Conservation (phyloP, 2,888 invertebrate species). For the Netelia fuscicornis region DNA sequence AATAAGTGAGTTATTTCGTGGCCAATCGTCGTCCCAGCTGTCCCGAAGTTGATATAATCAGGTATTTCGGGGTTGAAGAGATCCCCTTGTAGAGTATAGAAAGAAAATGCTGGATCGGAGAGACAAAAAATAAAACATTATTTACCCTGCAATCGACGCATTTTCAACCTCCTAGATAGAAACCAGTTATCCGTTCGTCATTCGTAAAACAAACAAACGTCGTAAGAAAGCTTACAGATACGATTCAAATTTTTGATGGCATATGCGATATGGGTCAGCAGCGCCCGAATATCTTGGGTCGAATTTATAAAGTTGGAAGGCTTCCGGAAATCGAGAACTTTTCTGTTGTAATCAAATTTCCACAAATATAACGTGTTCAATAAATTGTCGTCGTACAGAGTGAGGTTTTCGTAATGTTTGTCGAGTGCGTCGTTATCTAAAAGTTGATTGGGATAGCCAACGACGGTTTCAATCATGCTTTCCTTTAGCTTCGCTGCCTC, state of each 20-base stretch:
- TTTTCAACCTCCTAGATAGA: neutral
- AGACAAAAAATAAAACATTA: neutral
- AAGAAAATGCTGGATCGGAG: conserved; percentile 92
- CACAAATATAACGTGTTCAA: conserved; percentile 85
- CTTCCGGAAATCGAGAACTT: conserved; percentile 85
- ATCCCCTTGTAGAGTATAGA: conserved; percentile 96
- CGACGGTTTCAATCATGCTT: conserved; percentile 93
- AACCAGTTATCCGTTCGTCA: no score
- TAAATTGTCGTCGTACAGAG: conserved; percentile 84
- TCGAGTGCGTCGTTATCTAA: conserved; percentile 92
- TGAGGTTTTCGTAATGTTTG: conserved; percentile 89
- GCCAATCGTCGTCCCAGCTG: conserved; percentile 96
- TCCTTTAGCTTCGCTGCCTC: conserved; percentile 92
- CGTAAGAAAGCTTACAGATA: conserved; percentile 82
- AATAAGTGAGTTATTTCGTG: conserved; percentile 92
- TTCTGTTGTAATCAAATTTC: conserved; percentile 85
- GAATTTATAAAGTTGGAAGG: conserved; percentile 86
- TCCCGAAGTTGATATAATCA: conserved; percentile 96
- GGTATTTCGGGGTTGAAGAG: conserved; percentile 96
- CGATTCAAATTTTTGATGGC: no score
- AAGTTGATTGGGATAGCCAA: conserved; percentile 96
- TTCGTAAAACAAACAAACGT: neutral
- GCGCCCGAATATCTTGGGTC: no score
- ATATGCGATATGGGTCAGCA: no score
- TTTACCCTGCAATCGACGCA: neutral